phyloP scores from a whole-genome alignment of 2,797 vertebrate genomes.

The Petrocephalus sullivani region DNA sequence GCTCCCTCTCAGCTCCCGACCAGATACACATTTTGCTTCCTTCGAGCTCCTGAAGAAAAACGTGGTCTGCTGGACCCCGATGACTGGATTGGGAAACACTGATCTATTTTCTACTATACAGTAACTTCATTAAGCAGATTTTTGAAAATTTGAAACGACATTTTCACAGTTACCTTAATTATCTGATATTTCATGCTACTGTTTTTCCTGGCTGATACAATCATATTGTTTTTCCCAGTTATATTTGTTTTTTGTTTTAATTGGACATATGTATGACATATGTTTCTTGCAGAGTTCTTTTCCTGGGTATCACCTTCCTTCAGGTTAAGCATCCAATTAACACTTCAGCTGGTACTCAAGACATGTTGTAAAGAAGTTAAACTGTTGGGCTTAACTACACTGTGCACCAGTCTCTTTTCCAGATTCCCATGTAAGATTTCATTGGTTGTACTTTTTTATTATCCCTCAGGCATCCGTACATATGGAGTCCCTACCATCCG shows the following conservation, averaged over 20 bases:
- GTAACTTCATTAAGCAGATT: neutral
- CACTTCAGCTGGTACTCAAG: neutral
- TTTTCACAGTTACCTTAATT: neutral
- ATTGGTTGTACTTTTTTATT: neutral
- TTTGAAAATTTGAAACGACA: neutral
- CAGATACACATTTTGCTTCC: neutral
- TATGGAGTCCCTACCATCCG: conserved; percentile 70
- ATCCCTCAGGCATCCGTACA: conserved; percentile 30
- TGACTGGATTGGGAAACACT: neutral
- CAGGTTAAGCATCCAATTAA: neutral
- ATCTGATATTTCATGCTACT: neutral
- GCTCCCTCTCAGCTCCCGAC: too few relatives aligned
- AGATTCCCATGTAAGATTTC: neutral
- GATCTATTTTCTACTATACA: neutral
- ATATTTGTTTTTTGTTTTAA: neutral
- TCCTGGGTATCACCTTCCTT: neutral
- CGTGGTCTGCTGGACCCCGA: neutral
- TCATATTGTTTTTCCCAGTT: neutral
- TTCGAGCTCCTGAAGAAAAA: neutral
- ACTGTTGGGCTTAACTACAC: neutral
- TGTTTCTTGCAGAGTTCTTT: neutral
- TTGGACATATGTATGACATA: neutral
- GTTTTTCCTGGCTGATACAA: neutral
- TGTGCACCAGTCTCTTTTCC: neutral
- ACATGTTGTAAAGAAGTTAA: neutral